Conservation (phyloP, 2,888 invertebrate species). For the Muschampia plurimacula region DNA sequence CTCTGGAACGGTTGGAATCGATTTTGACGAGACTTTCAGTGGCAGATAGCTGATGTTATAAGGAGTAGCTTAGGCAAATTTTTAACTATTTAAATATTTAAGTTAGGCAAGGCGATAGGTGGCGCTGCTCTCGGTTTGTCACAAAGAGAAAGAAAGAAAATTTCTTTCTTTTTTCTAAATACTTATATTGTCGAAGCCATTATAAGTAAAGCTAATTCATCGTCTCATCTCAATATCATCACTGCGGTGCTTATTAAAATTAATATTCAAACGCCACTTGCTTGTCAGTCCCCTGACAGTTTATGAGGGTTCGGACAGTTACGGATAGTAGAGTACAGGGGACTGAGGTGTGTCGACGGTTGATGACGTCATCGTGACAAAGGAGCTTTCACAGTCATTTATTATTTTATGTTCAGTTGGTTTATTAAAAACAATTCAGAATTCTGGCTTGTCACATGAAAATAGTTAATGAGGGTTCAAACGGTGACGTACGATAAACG, state of each 20-base stretch:
- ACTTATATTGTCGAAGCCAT: no score
- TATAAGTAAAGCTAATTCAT: no score
- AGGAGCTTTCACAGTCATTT: constrained; percentile 3
- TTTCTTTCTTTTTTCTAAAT: no score
- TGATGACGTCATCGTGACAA: constrained; percentile 20
- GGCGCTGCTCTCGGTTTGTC: no score
- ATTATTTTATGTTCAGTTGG: constrained; percentile 18
- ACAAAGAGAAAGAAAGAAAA: no score
- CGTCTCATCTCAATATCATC: background rate
- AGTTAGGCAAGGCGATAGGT: no score
- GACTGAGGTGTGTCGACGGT: constrained; percentile 29
- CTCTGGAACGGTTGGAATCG: no score
- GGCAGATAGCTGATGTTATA: no score
- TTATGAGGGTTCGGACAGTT: constrained; percentile 25
- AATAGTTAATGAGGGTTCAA: background rate
- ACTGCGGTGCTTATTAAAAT: constrained; percentile 2
- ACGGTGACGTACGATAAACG: background rate
- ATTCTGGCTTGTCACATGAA: constrained; percentile 6
- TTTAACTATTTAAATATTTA: no score
- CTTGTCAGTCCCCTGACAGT: constrained; percentile 22
- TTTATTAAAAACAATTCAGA: constrained; percentile 3
- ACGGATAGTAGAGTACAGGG: constrained; percentile 13
- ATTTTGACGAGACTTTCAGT: no score
- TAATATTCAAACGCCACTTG: constrained; percentile 18
- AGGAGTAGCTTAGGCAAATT: no score